Evolutionary conservation across 2,888 invertebrate genomes (phyloP).

Genomic region (Taphrorychus bicolor): DNA sequence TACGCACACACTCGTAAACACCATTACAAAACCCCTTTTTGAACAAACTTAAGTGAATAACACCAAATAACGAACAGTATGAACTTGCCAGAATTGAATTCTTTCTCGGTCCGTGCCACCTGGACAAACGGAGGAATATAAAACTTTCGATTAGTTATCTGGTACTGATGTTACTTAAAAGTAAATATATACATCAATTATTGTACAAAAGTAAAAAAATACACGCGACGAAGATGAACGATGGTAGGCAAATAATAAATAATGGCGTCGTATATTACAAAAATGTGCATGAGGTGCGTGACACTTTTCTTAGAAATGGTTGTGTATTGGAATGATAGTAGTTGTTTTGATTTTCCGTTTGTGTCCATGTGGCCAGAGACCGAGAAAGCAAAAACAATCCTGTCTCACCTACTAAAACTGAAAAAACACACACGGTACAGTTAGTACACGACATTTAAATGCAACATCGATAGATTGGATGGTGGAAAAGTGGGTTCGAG

Average conservation of each 20-base stretch:
- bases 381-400: neutral
- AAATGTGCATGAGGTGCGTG: conserved; percentile 13
- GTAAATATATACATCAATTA: conserved; percentile 32
- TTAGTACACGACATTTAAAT: conserved; percentile 52
- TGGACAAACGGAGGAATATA: neutral
- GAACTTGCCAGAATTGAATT: neutral
- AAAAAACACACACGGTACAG: conserved; percentile 26
- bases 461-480: conserved; percentile 48
- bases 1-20: no score
- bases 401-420: neutral
- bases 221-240: conserved; percentile 21
- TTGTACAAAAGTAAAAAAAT: conserved; percentile 34
- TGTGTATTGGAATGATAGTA: conserved; percentile 2
- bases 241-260: conserved; percentile 29
- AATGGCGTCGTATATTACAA: conserved; percentile 34
- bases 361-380: neutral
- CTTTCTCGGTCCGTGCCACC: neutral
- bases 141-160: conserved; percentile 10
- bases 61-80: neutral
- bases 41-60: neutral
- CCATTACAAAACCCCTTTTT: neutral
- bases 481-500: neutral
- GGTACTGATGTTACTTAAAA: conserved; percentile 21
- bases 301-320: neutral
- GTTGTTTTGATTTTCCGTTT: neutral